Conservation (phyloP, 2,113 vertebrate genomes). For the Thryonomys swinderianus region DNA sequence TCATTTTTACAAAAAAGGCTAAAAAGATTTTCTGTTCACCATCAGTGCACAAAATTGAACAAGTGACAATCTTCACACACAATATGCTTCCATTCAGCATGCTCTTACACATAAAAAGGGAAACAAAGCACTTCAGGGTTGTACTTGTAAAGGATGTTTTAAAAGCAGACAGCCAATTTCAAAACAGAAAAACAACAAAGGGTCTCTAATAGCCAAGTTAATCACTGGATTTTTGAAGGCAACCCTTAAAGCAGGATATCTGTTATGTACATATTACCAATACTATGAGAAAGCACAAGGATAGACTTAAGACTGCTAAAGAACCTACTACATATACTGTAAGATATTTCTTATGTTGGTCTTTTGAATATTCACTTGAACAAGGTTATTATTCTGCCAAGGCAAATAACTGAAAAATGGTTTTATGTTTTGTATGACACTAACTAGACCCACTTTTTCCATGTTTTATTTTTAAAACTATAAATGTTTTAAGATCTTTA, state of each 20-base stretch:
- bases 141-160: conserved; percentile 43
- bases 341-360: conserved; percentile 49
- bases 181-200: conserved; percentile 55
- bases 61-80: conserved; percentile 66
- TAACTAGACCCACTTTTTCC: neutral
- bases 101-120: conserved; percentile 39
- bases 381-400: neutral
- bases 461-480: conserved; percentile 22
- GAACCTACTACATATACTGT: neutral
- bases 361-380: neutral
- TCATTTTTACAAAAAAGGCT: conserved; percentile 66
- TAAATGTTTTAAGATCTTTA: conserved; percentile 9
- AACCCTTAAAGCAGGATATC: conserved; percentile 46
- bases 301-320: conserved; percentile 34
- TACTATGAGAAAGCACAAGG: conserved; percentile 47
- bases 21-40: conserved; percentile 61
- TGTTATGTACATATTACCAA: conserved; percentile 35
- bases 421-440: conserved; percentile 12
- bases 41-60: conserved; percentile 67
- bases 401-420: neutral
- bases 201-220: conserved; percentile 49
- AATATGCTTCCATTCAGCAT: conserved; percentile 70
- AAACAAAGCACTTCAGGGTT: conserved; percentile 65
- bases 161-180: conserved; percentile 38
- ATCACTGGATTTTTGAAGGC: neutral